Percentiles rank a stretch among this genome's conserved stretches.
phyloP scores from a whole-genome alignment of 2,888 invertebrate genomes.

The Megaustenia siamemsis region DNA sequence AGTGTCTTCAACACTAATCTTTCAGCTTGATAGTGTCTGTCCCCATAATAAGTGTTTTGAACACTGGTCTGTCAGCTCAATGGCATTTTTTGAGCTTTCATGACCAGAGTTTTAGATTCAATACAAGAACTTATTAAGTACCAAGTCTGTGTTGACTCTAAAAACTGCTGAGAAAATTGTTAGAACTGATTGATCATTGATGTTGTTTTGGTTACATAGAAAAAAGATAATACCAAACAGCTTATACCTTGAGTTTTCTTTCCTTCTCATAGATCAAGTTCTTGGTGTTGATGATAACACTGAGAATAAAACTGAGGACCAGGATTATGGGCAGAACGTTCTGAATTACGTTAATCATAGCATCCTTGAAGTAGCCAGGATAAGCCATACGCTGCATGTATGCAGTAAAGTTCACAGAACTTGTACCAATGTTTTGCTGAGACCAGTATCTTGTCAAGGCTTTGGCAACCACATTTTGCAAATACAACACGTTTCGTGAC shows the following conservation, averaged over 20 bases:
- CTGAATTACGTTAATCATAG: conserved; percentile 85
- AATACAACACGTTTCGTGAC: conserved; percentile 85
- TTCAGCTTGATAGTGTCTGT: too few species aligned
- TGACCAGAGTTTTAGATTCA: too few species aligned
- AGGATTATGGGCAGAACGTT: conserved; percentile 87
- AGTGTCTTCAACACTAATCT: too few species aligned
- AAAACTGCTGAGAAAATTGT: too few species aligned
- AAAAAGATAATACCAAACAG: too few species aligned
- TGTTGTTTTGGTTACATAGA: too few species aligned
- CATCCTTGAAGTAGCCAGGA: conserved; percentile 86
- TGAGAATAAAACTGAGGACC: conserved; percentile 89
- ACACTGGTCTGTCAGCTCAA: too few species aligned
- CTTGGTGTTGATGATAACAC: conserved; percentile 88
- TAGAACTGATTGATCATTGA: too few species aligned
- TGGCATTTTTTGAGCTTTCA: too few species aligned
- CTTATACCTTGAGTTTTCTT: conserved; percentile 79
- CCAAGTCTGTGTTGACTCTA: too few species aligned
- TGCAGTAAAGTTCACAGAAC: conserved; percentile 78
- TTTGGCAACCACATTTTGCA: conserved; percentile 84
- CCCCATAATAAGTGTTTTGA: too few species aligned
- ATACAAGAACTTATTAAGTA: too few species aligned
- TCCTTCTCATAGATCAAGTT: conserved; percentile 89
- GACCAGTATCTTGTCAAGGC: conserved; percentile 76
- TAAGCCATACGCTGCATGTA: conserved; percentile 87
- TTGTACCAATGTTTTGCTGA: conserved; percentile 69